Evolutionary conservation across 1,140 invertebrate species (phyloP).

Genomic region (Platorchestia sp.): DNA sequence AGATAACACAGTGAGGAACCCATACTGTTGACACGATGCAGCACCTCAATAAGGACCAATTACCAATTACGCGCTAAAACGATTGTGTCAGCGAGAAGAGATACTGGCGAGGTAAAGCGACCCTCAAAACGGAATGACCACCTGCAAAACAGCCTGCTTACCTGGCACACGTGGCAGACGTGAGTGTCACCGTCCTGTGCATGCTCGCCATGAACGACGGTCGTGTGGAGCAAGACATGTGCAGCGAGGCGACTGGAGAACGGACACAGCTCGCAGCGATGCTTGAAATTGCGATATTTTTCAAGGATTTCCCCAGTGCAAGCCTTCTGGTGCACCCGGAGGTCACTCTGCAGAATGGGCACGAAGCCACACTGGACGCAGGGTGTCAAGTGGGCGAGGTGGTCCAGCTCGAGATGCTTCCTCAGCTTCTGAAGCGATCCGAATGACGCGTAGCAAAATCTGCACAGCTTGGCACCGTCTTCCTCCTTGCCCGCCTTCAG

Average conservation of each 20-base stretch:
- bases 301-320: background rate
- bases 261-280: slow-evolving; percentile 52
- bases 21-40: too few species aligned
- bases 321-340: slow-evolving; percentile 5
- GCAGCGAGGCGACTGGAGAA: slow-evolving; percentile 45
- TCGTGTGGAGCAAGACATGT: slow-evolving; percentile 49
- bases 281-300: background rate
- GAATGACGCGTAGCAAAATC: slow-evolving; percentile 13
- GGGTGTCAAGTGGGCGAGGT: slow-evolving; percentile 32
- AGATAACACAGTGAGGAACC: too few species aligned
- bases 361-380: slow-evolving; percentile 50
- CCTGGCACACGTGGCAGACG: slow-evolving; percentile 55
- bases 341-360: background rate
- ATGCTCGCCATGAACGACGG: slow-evolving; percentile 31
- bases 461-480: slow-evolving; percentile 42
- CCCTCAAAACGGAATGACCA: too few species aligned
- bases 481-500: slow-evolving; percentile 38
- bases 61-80: too few species aligned
- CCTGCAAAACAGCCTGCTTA: background rate
- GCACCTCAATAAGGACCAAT: too few species aligned
- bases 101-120: too few species aligned
- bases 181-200: background rate
- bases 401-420: slow-evolving; percentile 22
- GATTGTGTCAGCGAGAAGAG: too few species aligned
- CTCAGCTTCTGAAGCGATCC: background rate